A percentile compares a stretch with the other conserved stretches of the same genome.
Evolutionary conservation across 2,888 invertebrate genomes (phyloP).

Genomic region (Sinelater perroti): DNA sequence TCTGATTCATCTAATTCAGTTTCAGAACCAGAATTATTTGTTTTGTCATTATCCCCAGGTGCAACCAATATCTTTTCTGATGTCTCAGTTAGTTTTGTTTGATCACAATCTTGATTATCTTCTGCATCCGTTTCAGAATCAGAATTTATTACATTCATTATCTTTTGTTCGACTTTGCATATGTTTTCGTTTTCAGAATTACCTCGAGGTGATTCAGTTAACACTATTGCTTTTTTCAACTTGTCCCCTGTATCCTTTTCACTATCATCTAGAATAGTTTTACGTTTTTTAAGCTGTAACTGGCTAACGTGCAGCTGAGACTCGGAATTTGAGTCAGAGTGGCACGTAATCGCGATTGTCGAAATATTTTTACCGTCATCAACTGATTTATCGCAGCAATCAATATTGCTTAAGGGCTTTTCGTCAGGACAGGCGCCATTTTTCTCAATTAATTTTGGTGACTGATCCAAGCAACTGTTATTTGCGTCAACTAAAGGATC

Average conservation of each 20-base stretch:
- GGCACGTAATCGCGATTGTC: background rate
- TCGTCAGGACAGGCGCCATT: no score
- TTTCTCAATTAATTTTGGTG: no score
- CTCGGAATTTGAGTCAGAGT: constrained; percentile 7
- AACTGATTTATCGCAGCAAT: background rate
- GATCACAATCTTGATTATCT: constrained; percentile 28
- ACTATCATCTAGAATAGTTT: constrained; percentile 1
- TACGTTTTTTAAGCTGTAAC: background rate
- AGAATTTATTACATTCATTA: constrained; percentile 1
- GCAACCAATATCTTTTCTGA: no score
- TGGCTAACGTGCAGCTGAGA: constrained; percentile 22
- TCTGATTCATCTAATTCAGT: constrained; percentile 42
- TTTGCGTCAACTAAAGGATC: no score
- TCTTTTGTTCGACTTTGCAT: background rate
- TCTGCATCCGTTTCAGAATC: constrained; percentile 36
- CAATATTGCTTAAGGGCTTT: no score
- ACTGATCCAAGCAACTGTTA: no score
- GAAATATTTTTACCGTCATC: background rate
- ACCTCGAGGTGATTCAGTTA: background rate
- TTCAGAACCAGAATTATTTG: constrained; percentile 40
- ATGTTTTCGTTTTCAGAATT: constrained; percentile 3
- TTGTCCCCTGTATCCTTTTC: background rate
- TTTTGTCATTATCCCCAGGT: constrained; percentile 1
- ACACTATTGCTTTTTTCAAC: constrained; percentile 1
- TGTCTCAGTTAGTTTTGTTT: no score